Conservation (phyloP, 2,888 invertebrate genomes). For the Hirudinaria manillensis region DNA sequence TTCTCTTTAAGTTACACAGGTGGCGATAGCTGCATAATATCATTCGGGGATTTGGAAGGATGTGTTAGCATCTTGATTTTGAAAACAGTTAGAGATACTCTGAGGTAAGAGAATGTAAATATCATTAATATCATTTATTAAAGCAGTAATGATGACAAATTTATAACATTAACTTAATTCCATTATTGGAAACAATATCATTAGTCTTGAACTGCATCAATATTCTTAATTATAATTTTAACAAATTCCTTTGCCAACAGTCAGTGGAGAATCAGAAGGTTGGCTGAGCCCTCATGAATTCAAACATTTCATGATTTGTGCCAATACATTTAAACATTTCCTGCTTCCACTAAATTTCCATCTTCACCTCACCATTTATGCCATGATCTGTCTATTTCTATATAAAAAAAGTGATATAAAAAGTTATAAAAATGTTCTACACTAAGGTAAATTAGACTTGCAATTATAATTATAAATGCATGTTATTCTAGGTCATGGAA, state of each 20-base stretch:
- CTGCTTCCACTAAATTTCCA: not conserved
- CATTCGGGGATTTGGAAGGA: constrained; percentile 54
- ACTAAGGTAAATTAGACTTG: not conserved
- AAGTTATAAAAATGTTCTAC: not conserved
- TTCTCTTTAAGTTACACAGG: constrained; percentile 46
- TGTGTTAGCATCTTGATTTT: constrained; percentile 54
- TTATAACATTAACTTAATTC: not conserved
- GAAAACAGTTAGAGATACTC: constrained; percentile 51
- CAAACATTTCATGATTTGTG: not conserved
- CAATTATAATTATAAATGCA: not conserved
- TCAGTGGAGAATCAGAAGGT: constrained; percentile 9
- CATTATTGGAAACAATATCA: no score
- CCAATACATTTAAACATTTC: not conserved
- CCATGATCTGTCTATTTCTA: not conserved
- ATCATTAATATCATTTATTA: not conserved
- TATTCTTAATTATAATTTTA: not conserved
- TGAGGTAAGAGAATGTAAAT: constrained; percentile 43
- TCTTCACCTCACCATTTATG: not conserved
- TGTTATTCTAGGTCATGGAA: constrained; percentile 16
- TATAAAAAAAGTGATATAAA: not conserved
- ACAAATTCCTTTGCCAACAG: not conserved
- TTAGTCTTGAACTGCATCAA: not conserved
- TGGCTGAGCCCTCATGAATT: not conserved
- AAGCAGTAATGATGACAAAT: not conserved
- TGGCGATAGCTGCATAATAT: constrained; percentile 51